Conservation (phyloP, 2,797 vertebrate species). For the Dendrocincla tyrannina region DNA sequence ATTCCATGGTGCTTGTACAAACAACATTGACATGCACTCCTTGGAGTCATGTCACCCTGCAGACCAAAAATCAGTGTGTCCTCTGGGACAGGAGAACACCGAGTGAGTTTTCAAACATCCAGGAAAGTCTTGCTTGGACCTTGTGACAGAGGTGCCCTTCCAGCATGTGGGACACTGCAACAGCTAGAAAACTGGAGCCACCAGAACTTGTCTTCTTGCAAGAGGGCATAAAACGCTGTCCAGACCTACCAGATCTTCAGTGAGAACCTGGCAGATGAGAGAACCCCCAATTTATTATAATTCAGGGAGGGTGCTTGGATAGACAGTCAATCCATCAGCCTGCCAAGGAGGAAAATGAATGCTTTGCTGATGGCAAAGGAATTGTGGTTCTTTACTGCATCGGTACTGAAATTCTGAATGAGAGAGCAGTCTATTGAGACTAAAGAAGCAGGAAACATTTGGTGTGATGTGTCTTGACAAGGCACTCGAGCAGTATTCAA, state of each 20-base stretch:
- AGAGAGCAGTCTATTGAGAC: neutral
- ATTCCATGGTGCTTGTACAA: neutral
- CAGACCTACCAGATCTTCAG: neutral
- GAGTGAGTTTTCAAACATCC: neutral
- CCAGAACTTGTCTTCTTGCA: neutral
- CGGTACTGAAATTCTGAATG: neutral
- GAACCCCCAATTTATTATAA: neutral
- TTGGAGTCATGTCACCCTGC: neutral
- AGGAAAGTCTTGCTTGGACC: neutral
- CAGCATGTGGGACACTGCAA: no score
- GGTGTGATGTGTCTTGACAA: neutral
- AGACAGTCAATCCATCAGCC: neutral
- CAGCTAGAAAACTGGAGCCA: neutral
- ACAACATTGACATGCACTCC: neutral
- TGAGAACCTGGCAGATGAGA: neutral
- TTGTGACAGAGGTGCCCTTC: neutral
- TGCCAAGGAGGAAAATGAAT: neutral
- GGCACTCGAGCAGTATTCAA: conserved; percentile 1
- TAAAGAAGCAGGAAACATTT: neutral
- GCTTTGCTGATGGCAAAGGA: neutral
- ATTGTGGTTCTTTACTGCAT: neutral
- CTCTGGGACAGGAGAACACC: neutral
- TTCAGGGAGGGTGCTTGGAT: neutral
- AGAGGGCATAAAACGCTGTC: no score
- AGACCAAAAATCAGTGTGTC: neutral